Conservation (phyloP, 2,888 invertebrate genomes). For the Tubiluchus corallicola region DNA sequence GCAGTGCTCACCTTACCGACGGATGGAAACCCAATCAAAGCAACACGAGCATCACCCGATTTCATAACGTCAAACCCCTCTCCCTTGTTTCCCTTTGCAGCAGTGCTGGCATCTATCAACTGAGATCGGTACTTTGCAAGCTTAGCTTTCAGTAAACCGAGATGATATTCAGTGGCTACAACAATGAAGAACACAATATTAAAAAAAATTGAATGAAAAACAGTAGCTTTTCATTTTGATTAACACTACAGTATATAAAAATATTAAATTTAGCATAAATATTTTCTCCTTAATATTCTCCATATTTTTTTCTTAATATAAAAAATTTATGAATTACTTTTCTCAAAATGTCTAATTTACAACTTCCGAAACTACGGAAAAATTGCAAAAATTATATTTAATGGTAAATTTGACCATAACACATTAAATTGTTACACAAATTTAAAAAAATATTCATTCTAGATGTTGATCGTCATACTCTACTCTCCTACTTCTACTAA, state of each 20-base stretch:
- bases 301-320: constrained; percentile 7
- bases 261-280: neutral
- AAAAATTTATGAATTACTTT: no score
- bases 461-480: no score
- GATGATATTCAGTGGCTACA: constrained; percentile 93
- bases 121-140: constrained; percentile 29
- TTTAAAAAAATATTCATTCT: no score
- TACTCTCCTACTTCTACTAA: no score
- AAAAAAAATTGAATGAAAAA: constrained; percentile 7
- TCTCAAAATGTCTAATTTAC: no score
- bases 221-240: neutral
- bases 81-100: constrained; percentile 24
- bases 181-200: constrained; percentile 15
- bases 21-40: constrained; percentile 94
- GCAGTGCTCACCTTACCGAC: no score
- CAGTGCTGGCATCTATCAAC: no score
- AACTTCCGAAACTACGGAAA: no score
- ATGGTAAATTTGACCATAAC: no score
- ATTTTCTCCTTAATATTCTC: constrained; percentile 5
- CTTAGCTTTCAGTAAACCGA: constrained; percentile 80
- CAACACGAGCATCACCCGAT: constrained; percentile 94
- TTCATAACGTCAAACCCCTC: constrained; percentile 95
- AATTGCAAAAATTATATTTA: no score
- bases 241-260: neutral
- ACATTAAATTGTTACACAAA: no score